Conservation (phyloP, 1,140 invertebrate genomes). For the Trichonephila inaurata region DNA sequence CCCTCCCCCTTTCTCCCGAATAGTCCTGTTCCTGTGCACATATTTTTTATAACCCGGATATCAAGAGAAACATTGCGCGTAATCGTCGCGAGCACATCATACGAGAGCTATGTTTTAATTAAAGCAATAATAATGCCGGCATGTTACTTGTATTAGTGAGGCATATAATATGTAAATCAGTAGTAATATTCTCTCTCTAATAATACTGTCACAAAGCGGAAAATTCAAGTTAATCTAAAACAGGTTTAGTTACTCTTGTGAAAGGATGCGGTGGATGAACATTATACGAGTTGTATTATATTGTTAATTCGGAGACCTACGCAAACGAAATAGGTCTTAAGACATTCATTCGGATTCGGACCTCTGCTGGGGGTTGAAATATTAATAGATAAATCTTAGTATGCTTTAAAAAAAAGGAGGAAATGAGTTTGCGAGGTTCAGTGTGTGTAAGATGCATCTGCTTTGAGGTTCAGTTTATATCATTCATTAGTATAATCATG, state of each 20-base stretch:
- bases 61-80: background rate
- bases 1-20: background rate
- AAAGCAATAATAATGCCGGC: conserved; percentile 62
- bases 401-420: background rate
- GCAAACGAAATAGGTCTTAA: conserved; percentile 23
- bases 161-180: conserved; percentile 67
- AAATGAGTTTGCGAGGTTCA: background rate
- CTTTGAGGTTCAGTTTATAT: background rate
- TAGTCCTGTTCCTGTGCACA: background rate
- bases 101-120: conserved; percentile 42
- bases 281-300: conserved; percentile 45
- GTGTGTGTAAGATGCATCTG: background rate
- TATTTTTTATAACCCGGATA: background rate
- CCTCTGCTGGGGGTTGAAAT: background rate
- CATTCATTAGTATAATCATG: conserved; percentile 28
- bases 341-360: conserved; percentile 24
- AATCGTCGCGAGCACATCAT: conserved; percentile 9
- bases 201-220: background rate
- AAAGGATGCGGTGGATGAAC: background rate
- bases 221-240: conserved; percentile 47
- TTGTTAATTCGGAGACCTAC: conserved; percentile 35
- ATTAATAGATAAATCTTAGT: conserved; percentile 22
- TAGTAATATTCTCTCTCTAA: conserved; percentile 62
- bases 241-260: conserved; percentile 34
- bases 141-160: conserved; percentile 37